Evolutionary conservation across 1,140 invertebrate species (phyloP), one percentile per base, ranked within the genome.

Genomic region (Euura lappo): DNA sequence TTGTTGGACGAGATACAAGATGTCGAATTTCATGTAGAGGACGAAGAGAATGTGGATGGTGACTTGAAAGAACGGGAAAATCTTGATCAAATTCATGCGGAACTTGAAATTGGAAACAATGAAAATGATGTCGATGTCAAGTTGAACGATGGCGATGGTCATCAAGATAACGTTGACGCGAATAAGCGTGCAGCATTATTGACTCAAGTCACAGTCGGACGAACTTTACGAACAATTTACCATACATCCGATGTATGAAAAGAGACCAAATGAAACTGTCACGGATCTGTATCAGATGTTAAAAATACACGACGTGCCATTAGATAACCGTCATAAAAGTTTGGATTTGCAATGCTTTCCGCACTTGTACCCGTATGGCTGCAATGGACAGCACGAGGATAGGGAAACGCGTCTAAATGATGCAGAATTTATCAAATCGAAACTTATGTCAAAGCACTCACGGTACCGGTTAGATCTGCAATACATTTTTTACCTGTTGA

Each of bases 261-360:
- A 79, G 69, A 79, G 79, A 75, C 71, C 73, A 45, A 80, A 80
- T 74, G 69, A 51, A 60, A 75, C 75, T 45, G 74, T 65, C 71
- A 77, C 81, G 68, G 72, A 71, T 71, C 45, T 83, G 4, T 81
- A 81, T 79, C 79, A 83, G 75, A 82, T 82, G 77, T 44, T 82
- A 6, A 80, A 80, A 77, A 66, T 82, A 28, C 72, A 78, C 44
- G 79, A 78, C n/a, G 43, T 45, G 46, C 74, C 78, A 68, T 65
- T 81, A 45, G 76, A 82, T 79, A 73, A 74, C 64, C 65, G 74
- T 44, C 44, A 72, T 10, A 71, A 81, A 51, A 6, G 44, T 69
- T 74, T 79, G 67, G 80, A 84, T 78, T 45, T 80, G 69, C 76
- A 73, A 73, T 84, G 79, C 78, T 84, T 79, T 73, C 79, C 81